Base-by-base conservation (phyloP, 2,113 vertebrate genomes). In the Leiothrix lutea region DNA sequence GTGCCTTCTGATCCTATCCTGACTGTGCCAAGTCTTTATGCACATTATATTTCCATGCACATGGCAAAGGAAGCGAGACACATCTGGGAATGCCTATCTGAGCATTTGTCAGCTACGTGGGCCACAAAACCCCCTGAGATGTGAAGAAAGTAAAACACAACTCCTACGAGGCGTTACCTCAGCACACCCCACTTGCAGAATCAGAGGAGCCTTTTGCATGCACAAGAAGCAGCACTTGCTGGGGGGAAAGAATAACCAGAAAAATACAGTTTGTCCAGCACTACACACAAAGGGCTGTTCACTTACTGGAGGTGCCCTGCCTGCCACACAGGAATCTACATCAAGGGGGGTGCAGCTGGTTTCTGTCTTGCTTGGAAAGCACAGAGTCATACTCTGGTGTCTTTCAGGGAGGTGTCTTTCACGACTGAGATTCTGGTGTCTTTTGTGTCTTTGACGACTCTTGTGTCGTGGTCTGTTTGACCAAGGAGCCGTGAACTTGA, bases 371-470 rank as follows among this genome's bases (percentile, higher is more conserved):
- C 33, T 57, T 60, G 38, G 35, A 6, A 8, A 25, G 28, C 3
- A 4, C 36, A 70, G 18, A 40, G 4, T 29, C 9, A 17, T 36
- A 44, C n/a, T 21, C 8, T 2, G 2, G 9, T 18, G n/a, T 0
- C 1, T 15, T 36, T 31, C 33, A 65, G 33, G 65, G 18, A 64
- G 28, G 6, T 16, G 14, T 42, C 15, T 42, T 42, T 42, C 42
- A 16, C 15, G 42, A 42, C 42, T 29, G 11, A 14, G 40, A 42
- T 40, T 21, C 8, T 2, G 2, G 8, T 18, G n/a, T 0, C 1
- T 15, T 36, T 31, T 29, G 6, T 42, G 42, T 42, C 42, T 42
- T 42, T 42, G 14, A 42, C 15, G 15, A 42, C 44, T 69, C 36
- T 62, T 8, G 3, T 18, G 16, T 2, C 16, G 2, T 11, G 31